Evolutionary conservation across 1,140 invertebrate species (phyloP).

Genomic region (Ceratosolen solmsi): DNA sequence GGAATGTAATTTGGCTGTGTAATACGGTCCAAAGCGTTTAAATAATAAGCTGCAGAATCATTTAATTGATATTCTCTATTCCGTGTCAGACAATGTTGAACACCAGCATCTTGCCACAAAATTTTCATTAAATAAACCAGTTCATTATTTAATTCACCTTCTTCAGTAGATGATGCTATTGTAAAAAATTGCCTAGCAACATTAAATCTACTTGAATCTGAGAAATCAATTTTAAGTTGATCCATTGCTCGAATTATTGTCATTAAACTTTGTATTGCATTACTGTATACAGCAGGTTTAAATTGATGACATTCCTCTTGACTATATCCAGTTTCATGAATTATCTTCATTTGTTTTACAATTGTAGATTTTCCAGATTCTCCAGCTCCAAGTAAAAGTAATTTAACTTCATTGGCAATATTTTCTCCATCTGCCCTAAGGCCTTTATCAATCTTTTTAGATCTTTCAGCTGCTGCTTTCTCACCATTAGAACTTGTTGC

Average conservation of each 20-base stretch:
- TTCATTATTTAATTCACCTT: slow-evolving; percentile 86
- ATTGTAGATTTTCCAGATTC: slow-evolving; percentile 90
- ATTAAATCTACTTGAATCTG: slow-evolving; percentile 85
- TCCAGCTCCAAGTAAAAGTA: slow-evolving; percentile 87
- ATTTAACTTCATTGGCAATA: slow-evolving; percentile 90
- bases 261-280: slow-evolving; percentile 93
- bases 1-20: slow-evolving; percentile 87
- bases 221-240: slow-evolving; percentile 92
- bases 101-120: slow-evolving; percentile 91
- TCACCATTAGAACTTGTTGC: slow-evolving; percentile 85
- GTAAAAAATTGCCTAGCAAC: slow-evolving; percentile 92
- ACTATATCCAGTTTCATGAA: slow-evolving; percentile 95
- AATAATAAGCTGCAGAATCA: slow-evolving; percentile 94
- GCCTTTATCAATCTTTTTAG: slow-evolving; percentile 92
- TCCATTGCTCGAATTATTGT: slow-evolving; percentile 95
- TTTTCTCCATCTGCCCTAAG: slow-evolving; percentile 87
- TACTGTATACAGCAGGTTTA: slow-evolving; percentile 93
- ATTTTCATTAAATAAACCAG: slow-evolving; percentile 91
- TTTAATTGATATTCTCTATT: slow-evolving; percentile 96
- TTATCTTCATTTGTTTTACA: slow-evolving; percentile 96
- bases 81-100: slow-evolving; percentile 87
- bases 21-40: slow-evolving; percentile 89
- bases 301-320: slow-evolving; percentile 95
- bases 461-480: slow-evolving; percentile 87
- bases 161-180: slow-evolving; percentile 87